Conservation (phyloP, 2,888 invertebrate species). For the Mesodorylaimus sp. region DNA sequence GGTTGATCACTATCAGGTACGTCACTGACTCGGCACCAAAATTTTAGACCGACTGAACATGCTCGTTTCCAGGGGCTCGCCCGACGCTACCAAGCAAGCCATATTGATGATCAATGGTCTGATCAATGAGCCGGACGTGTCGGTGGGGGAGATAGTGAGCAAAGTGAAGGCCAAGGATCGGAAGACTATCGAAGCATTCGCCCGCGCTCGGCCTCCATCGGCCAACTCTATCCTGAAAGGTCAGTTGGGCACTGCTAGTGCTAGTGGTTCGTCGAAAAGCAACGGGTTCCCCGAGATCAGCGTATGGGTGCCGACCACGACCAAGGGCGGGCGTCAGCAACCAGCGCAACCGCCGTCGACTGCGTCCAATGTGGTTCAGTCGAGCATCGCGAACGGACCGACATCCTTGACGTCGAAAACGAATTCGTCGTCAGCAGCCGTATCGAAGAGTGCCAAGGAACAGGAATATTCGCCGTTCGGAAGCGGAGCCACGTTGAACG, state of each 20-base stretch:
- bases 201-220: background rate
- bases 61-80: slow-evolving; percentile 34
- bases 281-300: slow-evolving; percentile 1
- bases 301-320: slow-evolving; percentile 2
- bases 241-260: background rate
- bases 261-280: background rate
- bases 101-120: slow-evolving; percentile 70
- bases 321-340: background rate
- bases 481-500: background rate
- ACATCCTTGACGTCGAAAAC: too few species aligned
- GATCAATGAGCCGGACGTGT: slow-evolving; percentile 73
- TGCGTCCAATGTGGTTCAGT: slow-evolving; percentile 49
- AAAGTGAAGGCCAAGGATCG: slow-evolving; percentile 12
- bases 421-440: slow-evolving; percentile 25
- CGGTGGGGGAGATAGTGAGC: slow-evolving; percentile 21
- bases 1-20: slow-evolving; percentile 81
- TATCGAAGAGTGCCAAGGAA: slow-evolving; percentile 9
- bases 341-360: slow-evolving; percentile 62
- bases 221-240: background rate
- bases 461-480: background rate
- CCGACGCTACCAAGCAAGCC: slow-evolving; percentile 79
- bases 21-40: slow-evolving; percentile 20
- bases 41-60: background rate
- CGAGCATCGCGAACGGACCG: slow-evolving; percentile 46
- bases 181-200: slow-evolving; percentile 2